phyloP scores from a whole-genome alignment of 2,888 invertebrate genomes.

The Lasioglossum villosulum region DNA sequence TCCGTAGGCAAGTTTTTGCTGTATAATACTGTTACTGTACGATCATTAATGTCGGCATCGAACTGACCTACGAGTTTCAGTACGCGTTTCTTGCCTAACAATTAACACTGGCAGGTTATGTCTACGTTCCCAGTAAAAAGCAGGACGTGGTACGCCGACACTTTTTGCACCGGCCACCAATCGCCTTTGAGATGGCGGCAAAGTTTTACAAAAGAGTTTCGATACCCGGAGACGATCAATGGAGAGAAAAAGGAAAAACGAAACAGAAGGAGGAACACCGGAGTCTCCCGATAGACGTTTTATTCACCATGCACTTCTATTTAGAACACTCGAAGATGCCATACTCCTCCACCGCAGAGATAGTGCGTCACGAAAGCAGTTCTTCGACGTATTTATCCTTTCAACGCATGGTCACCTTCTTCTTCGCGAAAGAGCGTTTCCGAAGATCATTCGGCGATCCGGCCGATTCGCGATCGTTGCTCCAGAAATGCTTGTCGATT shows the following conservation, averaged over 20 bases:
- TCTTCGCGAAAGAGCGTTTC: constrained; percentile 1
- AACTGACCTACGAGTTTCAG: constrained; percentile 27
- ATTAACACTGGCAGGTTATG: constrained; percentile 23
- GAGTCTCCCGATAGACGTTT: constrained; percentile 28
- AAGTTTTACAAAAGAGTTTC: constrained; percentile 24
- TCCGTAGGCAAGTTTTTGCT: not conserved
- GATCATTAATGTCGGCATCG: not conserved
- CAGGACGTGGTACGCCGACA: constrained; percentile 8
- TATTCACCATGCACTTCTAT: constrained; percentile 54
- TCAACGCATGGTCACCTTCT: constrained; percentile 19
- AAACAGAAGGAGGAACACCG: too few relatives aligned
- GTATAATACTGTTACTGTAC: constrained; percentile 21
- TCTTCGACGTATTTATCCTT: constrained; percentile 22
- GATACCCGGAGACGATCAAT: not conserved
- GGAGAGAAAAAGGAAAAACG: not conserved
- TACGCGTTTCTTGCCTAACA: constrained; percentile 24
- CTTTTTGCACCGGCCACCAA: constrained; percentile 32
- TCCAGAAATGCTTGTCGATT: constrained; percentile 14
- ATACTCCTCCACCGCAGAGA: constrained; percentile 28
- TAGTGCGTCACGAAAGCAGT: constrained; percentile 32
- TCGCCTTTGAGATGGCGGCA: not conserved
- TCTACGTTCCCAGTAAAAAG: constrained; percentile 31
- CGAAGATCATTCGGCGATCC: constrained; percentile 9
- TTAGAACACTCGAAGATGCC: constrained; percentile 56
- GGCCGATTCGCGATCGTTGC: not conserved